Evolutionary conservation across 1,140 invertebrate genomes (phyloP).

Genomic region (Heliconius hewitsoni): DNA sequence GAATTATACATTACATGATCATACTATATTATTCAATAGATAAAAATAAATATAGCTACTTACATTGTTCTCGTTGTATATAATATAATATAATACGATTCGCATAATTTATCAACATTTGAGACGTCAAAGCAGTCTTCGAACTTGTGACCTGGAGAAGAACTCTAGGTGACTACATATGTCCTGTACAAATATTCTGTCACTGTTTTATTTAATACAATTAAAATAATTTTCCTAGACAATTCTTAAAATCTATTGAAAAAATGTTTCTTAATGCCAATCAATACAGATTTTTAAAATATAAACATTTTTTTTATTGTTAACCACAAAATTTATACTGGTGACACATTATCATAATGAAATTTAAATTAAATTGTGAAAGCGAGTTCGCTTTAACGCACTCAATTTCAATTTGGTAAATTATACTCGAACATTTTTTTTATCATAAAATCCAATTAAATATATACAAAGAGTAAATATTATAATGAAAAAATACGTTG

Average conservation of each 20-base stretch:
- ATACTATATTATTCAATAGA: too few species aligned
- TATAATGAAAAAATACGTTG: too few species aligned
- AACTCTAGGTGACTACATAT: not conserved
- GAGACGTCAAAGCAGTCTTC: constrained; percentile 10
- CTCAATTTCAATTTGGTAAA: not conserved
- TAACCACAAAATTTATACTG: not conserved
- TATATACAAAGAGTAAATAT: too few species aligned
- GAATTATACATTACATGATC: too few species aligned
- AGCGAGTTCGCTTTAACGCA: not conserved
- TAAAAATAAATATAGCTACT: not conserved
- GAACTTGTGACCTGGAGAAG: not conserved
- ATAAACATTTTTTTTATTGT: not conserved
- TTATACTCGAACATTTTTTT: not conserved
- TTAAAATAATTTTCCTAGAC: not conserved
- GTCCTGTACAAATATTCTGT: not conserved
- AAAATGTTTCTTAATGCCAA: too few species aligned
- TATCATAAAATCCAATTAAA: not conserved
- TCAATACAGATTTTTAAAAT: too few species aligned
- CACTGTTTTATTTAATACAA: not conserved
- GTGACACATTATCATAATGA: not conserved
- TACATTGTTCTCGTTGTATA: too few species aligned
- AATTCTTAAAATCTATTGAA: too few species aligned
- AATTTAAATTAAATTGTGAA: not conserved
- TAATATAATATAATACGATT: not conserved
- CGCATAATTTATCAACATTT: constrained; percentile 3